Evolutionary conservation across 2,888 invertebrate species (phyloP).

Genomic region (Antheraea assamensis): DNA sequence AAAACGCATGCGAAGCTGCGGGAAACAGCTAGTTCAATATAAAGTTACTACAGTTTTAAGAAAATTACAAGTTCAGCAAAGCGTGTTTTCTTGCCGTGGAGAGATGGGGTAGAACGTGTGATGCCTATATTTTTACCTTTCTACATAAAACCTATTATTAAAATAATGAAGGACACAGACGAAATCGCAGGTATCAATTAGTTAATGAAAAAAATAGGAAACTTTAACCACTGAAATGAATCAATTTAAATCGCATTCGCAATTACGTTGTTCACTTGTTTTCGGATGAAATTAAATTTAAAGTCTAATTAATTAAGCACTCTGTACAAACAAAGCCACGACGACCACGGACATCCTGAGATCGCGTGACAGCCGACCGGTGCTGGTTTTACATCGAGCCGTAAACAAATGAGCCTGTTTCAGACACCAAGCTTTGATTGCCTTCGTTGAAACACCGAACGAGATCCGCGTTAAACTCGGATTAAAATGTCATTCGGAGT

Average conservation of each 20-base stretch:
- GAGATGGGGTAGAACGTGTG: too few species aligned
- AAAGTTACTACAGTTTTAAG: too few species aligned
- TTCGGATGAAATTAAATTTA: conserved; percentile 38
- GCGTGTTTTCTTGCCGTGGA: too few species aligned
- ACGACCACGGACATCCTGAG: conserved; percentile 47
- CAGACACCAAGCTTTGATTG: conserved; percentile 2
- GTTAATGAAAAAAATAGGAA: too few species aligned
- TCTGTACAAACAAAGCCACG: conserved; percentile 50
- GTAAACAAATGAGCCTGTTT: conserved; percentile 19
- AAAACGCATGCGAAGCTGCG: too few species aligned
- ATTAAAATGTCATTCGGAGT: conserved; percentile 7
- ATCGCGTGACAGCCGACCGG: conserved; percentile 44
- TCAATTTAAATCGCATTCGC: neutral
- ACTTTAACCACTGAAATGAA: too few species aligned
- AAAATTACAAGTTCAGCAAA: too few species aligned
- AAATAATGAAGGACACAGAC: too few species aligned
- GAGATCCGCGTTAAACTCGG: neutral
- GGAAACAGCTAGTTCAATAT: too few species aligned
- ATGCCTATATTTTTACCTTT: too few species aligned
- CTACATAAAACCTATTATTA: too few species aligned
- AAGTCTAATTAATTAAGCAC: conserved; percentile 57
- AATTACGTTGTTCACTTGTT: conserved; percentile 28
- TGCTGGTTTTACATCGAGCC: conserved; percentile 11
- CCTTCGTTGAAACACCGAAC: neutral
- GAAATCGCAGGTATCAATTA: too few species aligned